A percentile compares a stretch with the other conserved stretches of the same genome.
Evolutionary conservation across 2,888 invertebrate genomes (phyloP).

Genomic region (Lithodes maja): DNA sequence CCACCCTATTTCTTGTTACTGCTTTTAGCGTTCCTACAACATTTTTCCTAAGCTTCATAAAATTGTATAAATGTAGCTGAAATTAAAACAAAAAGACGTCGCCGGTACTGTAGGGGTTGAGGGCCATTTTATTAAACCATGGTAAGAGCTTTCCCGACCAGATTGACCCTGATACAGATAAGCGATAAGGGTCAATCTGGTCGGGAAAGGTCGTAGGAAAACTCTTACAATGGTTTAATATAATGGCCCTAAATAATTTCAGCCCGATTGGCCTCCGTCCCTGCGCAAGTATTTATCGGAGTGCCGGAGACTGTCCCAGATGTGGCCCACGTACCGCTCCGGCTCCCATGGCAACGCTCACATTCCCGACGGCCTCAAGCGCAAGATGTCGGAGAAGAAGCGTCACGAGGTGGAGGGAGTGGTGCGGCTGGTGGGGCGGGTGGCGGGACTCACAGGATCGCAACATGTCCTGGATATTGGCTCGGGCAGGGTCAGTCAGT

Average conservation of each 20-base stretch:
- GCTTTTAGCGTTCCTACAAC: too few relatives aligned
- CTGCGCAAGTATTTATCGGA: slow-evolving; percentile 11
- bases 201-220: too few relatives aligned
- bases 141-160: too few relatives aligned
- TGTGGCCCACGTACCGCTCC: neutral
- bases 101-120: too few relatives aligned
- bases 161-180: too few relatives aligned
- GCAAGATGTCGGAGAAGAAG: slow-evolving; percentile 39
- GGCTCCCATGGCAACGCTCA: neutral
- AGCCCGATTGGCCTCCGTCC: slow-evolving; percentile 41
- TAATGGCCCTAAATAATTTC: neutral
- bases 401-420: slow-evolving; percentile 39
- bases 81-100: too few relatives aligned
- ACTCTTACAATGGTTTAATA: too few relatives aligned
- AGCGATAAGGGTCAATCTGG: too few relatives aligned
- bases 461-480: slow-evolving; percentile 44
- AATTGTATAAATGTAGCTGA: too few relatives aligned
- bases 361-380: slow-evolving; percentile 21
- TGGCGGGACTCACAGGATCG: slow-evolving; percentile 21
- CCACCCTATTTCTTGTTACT: too few relatives aligned
- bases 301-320: slow-evolving; percentile 35
- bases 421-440: neutral
- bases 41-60: too few relatives aligned
- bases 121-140: too few relatives aligned
- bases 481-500: slow-evolving; percentile 34